Percentiles rank a stretch among this genome's conserved stretches.
These are phyloP conservation scores for Oncorhynchus nerka DNA, from an alignment of 2,113 vertebrate species.

Conservation along the genomic window DNA sequence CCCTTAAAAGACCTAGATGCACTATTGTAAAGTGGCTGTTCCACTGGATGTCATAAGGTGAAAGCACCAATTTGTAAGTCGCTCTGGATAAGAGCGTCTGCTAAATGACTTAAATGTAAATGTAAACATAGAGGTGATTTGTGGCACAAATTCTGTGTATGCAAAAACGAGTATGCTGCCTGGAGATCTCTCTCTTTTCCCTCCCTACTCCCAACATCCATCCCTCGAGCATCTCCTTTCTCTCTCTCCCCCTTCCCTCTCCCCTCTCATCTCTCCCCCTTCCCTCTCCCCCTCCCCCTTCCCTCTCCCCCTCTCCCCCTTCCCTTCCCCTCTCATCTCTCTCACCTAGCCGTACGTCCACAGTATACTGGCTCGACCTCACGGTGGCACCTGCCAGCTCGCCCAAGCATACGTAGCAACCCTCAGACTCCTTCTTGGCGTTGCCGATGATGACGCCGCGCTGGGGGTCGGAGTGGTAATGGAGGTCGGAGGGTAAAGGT, in stretches of 20 bases:
- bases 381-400: constrained; percentile 50
- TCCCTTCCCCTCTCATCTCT: not conserved
- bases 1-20: too few species aligned
- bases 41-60: too few species aligned
- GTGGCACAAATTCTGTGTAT: too few species aligned
- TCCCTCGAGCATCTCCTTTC: not conserved
- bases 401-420: constrained; percentile 68
- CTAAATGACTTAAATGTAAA: too few species aligned
- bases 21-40: too few species aligned
- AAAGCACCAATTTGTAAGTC: too few species aligned
- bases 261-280: not conserved
- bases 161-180: too few species aligned
- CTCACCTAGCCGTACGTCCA: constrained; percentile 72
- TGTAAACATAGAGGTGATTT: too few species aligned
- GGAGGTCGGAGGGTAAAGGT: constrained; percentile 55
- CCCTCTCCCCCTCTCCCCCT: not conserved
- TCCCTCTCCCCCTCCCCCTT: constrained; percentile 4
- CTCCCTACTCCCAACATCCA: constrained; percentile 8
- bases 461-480: constrained; percentile 58
- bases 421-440: constrained; percentile 60
- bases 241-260: not conserved
- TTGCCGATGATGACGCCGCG: constrained; percentile 63
- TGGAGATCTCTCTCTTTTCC: constrained; percentile 4
- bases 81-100: too few species aligned
- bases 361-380: constrained; percentile 60